Evolutionary conservation across 2,797 vertebrate genomes (phyloP).

Genomic region (Mormyrops attenuatus): DNA sequence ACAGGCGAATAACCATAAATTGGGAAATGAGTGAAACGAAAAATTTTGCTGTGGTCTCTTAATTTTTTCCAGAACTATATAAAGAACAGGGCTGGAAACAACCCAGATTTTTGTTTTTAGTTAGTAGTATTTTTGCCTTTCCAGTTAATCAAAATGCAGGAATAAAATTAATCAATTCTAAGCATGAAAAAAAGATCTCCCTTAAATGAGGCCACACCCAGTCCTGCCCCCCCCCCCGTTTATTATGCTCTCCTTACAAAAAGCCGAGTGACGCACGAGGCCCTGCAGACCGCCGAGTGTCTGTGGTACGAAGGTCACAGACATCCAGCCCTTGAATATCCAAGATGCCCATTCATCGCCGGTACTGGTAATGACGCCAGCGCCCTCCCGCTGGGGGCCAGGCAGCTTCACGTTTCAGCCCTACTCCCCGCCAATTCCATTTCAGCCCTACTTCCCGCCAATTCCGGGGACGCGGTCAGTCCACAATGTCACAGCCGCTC

Average conservation of each 20-base stretch:
- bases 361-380: not conserved
- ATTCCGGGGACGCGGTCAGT: too few species aligned
- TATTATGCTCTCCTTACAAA: not conserved
- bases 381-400: not conserved
- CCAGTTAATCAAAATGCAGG: not conserved
- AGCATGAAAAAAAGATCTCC: not conserved
- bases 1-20: not conserved
- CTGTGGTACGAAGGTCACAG: not conserved
- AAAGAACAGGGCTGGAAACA: not conserved
- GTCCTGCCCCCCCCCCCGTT: not conserved
- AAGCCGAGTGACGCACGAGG: not conserved
- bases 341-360: not conserved
- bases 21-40: not conserved
- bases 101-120: not conserved
- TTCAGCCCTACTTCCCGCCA: not conserved
- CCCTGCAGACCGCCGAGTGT: not conserved
- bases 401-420: too few species aligned
- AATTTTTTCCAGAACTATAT: not conserved
- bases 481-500: not conserved
- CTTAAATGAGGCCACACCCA: not conserved
- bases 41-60: not conserved
- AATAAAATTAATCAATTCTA: not conserved
- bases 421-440: not conserved
- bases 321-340: not conserved
- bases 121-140: not conserved